Evolutionary conservation across 1,140 invertebrate genomes (phyloP), one percentile per base, ranked within the genome.

Genomic region (Neotoxoptera formosana): DNA sequence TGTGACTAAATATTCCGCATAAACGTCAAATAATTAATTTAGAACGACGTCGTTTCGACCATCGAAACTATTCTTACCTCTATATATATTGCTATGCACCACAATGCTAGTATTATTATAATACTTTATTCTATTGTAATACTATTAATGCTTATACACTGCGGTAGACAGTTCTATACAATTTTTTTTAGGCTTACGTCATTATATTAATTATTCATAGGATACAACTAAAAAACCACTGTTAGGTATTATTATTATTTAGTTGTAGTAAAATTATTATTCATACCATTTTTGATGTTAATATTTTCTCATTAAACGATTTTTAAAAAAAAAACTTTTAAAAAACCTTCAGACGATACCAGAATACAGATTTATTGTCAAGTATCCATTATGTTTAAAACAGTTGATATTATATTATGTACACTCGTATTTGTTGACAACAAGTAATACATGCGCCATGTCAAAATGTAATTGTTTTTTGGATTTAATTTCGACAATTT

Each of bases 171-270:
- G 76, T 36, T 83, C 34, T 34, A 83, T 41, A 4, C 41, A 4
- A 23, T 83, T 20, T 83, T 34, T 83, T 34, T 81, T 36, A 23
- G n/a, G 2, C 76, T 36, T 36, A 36, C 76, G 20, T 83, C 34
- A 83, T 81, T 81, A 36, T 83, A 83, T 83, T 83, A 36, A 83
- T 83, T 83, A 83, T 83, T 83, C 76, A 83, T 83, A n/a, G 30
- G 60, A n/a, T 76, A 67, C 30, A 36, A 36, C 76, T 21, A 83
- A 83, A 83, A 36, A 36, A 83, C 11, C 60, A 76, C 30, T 17
- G 14, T 17, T 76, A 41, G 41, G 41, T 4, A 83, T 36, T 36
- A 36, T 83, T 7, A 83, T 36, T 83, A 83, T 83, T 83, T 83
- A 36, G 34, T 83, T 83, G 21, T 83, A n/a, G 14, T 17, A 7